A percentile compares a stretch with the other conserved stretches of the same genome.
phyloP scores from a whole-genome alignment of 2,113 vertebrate species.

The Ornithorhynchus anatinus region DNA sequence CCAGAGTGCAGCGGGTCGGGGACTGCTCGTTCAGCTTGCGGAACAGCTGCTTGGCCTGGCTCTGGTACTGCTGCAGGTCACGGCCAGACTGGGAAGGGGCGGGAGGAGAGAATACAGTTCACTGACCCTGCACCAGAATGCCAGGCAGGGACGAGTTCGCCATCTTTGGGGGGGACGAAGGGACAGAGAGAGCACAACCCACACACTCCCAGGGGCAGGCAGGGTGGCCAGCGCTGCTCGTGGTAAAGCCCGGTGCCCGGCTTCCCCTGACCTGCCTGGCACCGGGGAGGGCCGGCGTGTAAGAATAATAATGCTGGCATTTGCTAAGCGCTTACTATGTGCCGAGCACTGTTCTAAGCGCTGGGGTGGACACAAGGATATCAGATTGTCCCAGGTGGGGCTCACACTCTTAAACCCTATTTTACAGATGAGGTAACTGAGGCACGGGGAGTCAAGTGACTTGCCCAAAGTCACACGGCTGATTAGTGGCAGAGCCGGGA shows the following conservation, averaged over 20 bases:
- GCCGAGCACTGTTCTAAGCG: not conserved
- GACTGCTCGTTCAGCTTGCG: conserved; percentile 96
- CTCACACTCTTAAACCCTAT: not conserved
- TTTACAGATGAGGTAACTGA: not conserved
- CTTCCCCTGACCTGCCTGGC: no score
- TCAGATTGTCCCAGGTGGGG: not conserved
- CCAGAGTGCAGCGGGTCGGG: conserved; percentile 91
- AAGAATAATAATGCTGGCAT: no score
- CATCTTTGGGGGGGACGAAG: no score
- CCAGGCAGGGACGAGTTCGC: not conserved
- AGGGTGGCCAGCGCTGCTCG: no score
- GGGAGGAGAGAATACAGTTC: not conserved
- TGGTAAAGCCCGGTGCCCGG: no score
- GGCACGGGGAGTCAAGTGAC: no score
- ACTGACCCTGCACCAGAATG: not conserved
- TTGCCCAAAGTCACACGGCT: not conserved
- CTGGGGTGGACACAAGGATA: conserved; percentile 1
- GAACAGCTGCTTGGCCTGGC: conserved; percentile 96
- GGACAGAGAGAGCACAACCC: no score
- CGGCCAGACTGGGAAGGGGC: conserved; percentile 83
- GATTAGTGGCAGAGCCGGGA: not conserved
- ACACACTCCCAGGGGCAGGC: no score
- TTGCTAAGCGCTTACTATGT: not conserved
- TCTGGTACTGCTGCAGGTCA: conserved; percentile 97
- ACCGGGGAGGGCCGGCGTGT: no score